Percentiles rank a stretch among this genome's conserved stretches.
phyloP scores from a whole-genome alignment of 1,140 invertebrate species.

The Atta cephalotes region DNA sequence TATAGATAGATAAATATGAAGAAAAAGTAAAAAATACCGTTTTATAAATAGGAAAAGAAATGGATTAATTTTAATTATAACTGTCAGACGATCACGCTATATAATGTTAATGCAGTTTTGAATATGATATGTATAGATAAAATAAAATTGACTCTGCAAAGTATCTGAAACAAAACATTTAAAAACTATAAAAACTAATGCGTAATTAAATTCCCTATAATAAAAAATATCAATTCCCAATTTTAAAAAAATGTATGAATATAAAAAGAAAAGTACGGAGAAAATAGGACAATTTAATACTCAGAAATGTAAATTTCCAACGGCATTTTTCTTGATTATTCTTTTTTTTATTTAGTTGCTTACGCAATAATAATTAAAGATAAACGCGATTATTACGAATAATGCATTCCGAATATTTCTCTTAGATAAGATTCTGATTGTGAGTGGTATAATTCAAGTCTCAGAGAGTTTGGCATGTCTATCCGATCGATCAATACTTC shows the following conservation, averaged over 20 bases:
- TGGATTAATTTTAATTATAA: neutral
- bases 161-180: too few relatives aligned
- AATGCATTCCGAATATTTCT: neutral
- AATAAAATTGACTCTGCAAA: too few relatives aligned
- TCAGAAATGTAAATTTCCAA: neutral
- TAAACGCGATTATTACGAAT: neutral
- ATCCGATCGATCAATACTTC: slow-evolving; percentile 53
- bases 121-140: too few relatives aligned
- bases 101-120: neutral
- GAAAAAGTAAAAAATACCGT: too few relatives aligned
- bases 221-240: neutral
- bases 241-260: neutral
- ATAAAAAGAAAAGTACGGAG: neutral
- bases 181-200: neutral
- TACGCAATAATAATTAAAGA: neutral
- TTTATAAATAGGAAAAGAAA: too few relatives aligned
- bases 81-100: neutral
- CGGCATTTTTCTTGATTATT: neutral
- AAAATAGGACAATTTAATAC: neutral
- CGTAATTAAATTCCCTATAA: neutral
- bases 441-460: slow-evolving; percentile 43
- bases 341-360: neutral
- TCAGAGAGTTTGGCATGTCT: neutral
- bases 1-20: too few relatives aligned
- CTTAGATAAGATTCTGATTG: slow-evolving; percentile 39